phyloP scores from a whole-genome alignment of 2,113 vertebrate species.

The Bungarus multicinctus region DNA sequence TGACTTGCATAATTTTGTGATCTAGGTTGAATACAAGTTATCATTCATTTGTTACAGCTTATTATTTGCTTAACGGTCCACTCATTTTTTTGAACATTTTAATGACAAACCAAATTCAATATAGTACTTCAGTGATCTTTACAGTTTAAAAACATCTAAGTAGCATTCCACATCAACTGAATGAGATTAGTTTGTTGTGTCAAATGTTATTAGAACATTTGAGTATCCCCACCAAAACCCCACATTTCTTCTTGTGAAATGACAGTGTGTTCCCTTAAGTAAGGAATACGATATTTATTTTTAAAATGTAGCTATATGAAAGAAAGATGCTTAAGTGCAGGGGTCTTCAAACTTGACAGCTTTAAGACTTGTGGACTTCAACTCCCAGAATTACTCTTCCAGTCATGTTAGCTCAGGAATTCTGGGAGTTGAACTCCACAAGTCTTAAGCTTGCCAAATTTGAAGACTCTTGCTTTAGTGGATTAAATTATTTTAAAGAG shows the following conservation, averaged over 20 bases:
- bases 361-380: no score
- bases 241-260: background rate
- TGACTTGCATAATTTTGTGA: background rate
- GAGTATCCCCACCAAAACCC: background rate
- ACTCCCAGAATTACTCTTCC: no score
- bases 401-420: no score
- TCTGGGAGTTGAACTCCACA: no score
- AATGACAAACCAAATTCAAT: background rate
- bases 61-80: background rate
- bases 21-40: background rate
- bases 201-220: background rate
- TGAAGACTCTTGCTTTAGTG: background rate
- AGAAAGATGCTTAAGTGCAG: background rate
- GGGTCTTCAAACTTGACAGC: no score
- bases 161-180: background rate
- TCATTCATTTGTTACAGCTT: background rate
- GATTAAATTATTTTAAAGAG: background rate
- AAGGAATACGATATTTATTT: background rate
- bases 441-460: no score
- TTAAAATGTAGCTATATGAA: background rate
- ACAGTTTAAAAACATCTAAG: background rate
- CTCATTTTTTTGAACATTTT: background rate
- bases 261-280: background rate
- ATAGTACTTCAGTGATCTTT: background rate
- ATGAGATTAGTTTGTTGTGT: background rate